Evolutionary conservation across 2,888 invertebrate species (phyloP).

Genomic region (Mayetiola destructor): DNA sequence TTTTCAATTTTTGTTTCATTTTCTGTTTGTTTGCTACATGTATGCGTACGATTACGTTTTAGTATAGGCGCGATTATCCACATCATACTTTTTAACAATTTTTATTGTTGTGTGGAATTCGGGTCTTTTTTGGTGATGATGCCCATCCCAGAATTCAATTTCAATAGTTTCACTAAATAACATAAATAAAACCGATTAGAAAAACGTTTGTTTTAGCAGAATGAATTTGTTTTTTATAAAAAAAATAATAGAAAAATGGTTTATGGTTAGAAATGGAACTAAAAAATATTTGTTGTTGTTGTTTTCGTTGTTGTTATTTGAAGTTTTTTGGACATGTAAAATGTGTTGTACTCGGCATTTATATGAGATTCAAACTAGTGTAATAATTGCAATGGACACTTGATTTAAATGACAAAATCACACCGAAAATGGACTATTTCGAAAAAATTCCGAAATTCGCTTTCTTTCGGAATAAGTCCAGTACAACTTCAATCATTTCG

Average conservation of each 20-base stretch:
- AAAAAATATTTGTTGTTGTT: not conserved
- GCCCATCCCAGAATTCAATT: slow-evolving; percentile 13
- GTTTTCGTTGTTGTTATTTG: no score
- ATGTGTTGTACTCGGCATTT: no score
- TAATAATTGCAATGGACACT: no score
- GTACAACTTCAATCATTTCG: no score
- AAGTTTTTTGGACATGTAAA: no score
- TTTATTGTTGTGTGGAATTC: slow-evolving; percentile 13
- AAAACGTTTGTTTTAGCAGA: slow-evolving; percentile 8
- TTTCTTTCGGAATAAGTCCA: no score
- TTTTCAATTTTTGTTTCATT: not conserved
- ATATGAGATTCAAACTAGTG: no score
- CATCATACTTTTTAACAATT: slow-evolving; percentile 10
- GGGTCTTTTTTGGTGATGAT: slow-evolving; percentile 9
- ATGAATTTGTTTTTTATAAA: not conserved
- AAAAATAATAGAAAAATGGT: not conserved
- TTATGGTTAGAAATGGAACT: not conserved
- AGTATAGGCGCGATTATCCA: slow-evolving; percentile 12
- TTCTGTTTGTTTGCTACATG: slow-evolving; percentile 1
- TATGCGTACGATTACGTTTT: slow-evolving; percentile 8
- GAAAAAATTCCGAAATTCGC: no score
- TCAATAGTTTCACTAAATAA: slow-evolving; percentile 13
- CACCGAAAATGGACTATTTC: no score
- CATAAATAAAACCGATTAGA: slow-evolving; percentile 13
- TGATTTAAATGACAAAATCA: no score